Evolutionary conservation across 2,113 vertebrate species (phyloP).

Genomic region (Montifringilla adamsi): DNA sequence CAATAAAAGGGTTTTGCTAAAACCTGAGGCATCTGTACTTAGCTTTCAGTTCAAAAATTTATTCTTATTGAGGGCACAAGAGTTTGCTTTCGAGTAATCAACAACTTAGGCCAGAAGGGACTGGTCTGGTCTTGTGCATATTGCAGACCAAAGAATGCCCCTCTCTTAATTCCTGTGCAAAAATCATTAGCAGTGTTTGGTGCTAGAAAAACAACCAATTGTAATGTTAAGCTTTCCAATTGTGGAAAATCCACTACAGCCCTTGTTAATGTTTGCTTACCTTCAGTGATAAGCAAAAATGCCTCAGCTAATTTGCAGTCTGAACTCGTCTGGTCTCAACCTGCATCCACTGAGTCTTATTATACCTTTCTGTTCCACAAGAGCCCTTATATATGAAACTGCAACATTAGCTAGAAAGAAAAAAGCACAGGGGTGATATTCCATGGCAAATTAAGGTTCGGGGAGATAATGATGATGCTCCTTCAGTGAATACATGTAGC

Average conservation of each 20-base stretch:
- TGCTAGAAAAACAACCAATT: background rate
- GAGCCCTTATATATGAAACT: background rate
- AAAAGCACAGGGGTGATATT: background rate
- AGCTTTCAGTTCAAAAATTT: background rate
- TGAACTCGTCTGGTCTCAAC: background rate
- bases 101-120: background rate
- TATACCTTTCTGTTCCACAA: background rate
- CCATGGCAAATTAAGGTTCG: slow-evolving; percentile 6
- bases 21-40: background rate
- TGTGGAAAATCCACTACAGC: slow-evolving; percentile 39
- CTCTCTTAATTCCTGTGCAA: background rate
- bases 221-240: background rate
- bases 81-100: background rate
- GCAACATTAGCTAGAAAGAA: background rate
- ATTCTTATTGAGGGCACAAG: background rate
- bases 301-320: slow-evolving; percentile 12
- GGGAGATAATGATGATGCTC: background rate
- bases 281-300: slow-evolving; percentile 21
- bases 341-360: background rate
- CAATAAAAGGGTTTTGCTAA: background rate
- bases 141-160: background rate
- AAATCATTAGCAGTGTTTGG: background rate
- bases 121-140: background rate
- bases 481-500: background rate
- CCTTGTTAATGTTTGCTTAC: slow-evolving; percentile 23